Conservation (phyloP, 2,113 vertebrate species). For the Naja naja region DNA sequence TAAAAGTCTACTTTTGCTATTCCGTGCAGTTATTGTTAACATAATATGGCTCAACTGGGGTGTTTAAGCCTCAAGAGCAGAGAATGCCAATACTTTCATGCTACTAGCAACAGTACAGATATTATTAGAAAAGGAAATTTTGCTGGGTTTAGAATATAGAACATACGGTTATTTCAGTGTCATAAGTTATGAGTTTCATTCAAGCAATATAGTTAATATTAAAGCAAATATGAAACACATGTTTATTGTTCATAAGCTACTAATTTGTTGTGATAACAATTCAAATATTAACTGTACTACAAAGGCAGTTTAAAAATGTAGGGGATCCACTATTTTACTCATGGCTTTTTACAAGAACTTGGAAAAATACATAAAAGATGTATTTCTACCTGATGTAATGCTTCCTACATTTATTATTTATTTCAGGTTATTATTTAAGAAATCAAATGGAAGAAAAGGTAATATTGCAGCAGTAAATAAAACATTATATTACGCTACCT, state of each 20-base stretch:
- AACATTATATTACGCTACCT: background rate
- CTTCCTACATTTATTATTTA: background rate
- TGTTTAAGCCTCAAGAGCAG: background rate
- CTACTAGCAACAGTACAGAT: background rate
- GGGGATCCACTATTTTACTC: background rate
- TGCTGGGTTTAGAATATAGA: conserved; percentile 23
- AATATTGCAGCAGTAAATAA: background rate
- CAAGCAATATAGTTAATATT: background rate
- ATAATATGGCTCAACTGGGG: background rate
- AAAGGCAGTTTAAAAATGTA: background rate
- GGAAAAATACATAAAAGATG: background rate
- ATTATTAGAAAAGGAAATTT: conserved; percentile 19
- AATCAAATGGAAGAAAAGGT: background rate
- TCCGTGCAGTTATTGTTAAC: background rate
- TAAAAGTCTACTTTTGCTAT: background rate
- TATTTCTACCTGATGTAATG: background rate
- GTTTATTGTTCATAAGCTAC: background rate
- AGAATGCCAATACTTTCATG: background rate
- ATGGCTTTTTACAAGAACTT: background rate
- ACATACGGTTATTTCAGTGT: background rate
- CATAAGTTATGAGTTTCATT: conserved; percentile 18
- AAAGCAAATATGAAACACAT: background rate
- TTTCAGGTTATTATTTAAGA: background rate
- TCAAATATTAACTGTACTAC: background rate
- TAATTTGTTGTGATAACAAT: background rate